Conservation (phyloP, 2,113 vertebrate genomes). For the Notothenia coriiceps region DNA sequence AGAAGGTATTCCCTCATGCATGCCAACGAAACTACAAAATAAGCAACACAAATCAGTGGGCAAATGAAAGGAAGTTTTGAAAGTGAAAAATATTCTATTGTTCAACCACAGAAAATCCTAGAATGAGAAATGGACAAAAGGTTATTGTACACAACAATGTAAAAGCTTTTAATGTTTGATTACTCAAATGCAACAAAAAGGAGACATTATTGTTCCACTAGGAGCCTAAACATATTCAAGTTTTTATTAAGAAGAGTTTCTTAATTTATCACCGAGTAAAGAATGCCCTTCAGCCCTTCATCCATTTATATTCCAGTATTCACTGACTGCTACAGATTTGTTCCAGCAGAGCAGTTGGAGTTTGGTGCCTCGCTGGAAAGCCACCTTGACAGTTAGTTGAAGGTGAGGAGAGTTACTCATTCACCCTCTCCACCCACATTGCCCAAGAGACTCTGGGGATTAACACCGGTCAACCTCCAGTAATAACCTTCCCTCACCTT, state of each 20-base stretch:
- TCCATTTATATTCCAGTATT: conserved; percentile 3
- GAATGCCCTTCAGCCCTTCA: background rate
- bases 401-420: conserved; percentile 11
- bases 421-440: conserved; percentile 13
- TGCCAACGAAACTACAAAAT: background rate
- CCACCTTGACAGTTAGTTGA: conserved; percentile 31
- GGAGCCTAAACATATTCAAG: too few species aligned
- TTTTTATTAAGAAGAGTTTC: background rate
- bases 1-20: background rate
- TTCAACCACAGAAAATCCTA: background rate
- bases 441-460: conserved; percentile 20
- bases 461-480: conserved; percentile 17
- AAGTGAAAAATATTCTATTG: background rate
- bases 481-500: conserved; percentile 39
- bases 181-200: too few species aligned
- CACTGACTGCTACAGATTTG: background rate
- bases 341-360: background rate
- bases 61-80: background rate
- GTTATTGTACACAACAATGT: background rate
- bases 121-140: background rate
- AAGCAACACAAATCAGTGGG: too few species aligned
- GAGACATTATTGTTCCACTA: too few species aligned
- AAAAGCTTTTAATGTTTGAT: background rate
- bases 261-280: background rate
- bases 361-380: conserved; percentile 13